Evolutionary conservation across 2,113 vertebrate genomes (phyloP), one percentile per base, ranked within the genome.

Genomic region (Phylloscopus trochilus): DNA sequence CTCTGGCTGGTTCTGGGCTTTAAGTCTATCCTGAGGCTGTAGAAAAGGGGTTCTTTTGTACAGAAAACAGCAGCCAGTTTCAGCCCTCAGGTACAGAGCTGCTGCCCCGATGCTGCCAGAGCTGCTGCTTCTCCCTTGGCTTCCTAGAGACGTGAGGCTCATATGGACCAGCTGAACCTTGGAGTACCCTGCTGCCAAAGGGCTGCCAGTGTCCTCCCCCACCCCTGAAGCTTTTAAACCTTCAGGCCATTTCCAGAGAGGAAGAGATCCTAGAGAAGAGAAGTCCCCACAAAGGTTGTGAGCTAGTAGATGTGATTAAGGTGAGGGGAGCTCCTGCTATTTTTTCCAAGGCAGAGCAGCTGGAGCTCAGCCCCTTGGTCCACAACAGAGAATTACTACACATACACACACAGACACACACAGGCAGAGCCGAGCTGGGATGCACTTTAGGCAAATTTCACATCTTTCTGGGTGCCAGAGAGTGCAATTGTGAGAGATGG

Each of bases 321-420:
- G 13, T 49, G 43, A 26, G 46, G 79, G n/a, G 26, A 33, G 13
- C 49, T 21, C 7, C 27, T 80, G 14, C 37, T 68, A 21, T 75
- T 83, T 88, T 63, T 55, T 84, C 39, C 52, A 44, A 75, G 27
- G 5, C 13, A 3, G 20, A 73, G 52, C 56, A 91, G 82, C 56
- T 51, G 78, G 60, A 90, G 74, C 47, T 90, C 74, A 82, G 9
- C 33, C 47, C 60, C 55, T 78, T 1, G 0, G 22, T 23, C 52
- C 69, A 51, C 39, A 84, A 24, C 64, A 81, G 47, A 67, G 47
- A 55, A 75, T 15, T 15, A 72, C 18, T 35, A 74, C 26, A 15
- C 2, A 39, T 22, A 49, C 30, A 70, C 39, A 52, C 18, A 56
- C 0, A 47, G 23, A 64, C 0, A 0, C 73, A 66, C 28, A 35